Conservation (phyloP, 2,113 vertebrate species). For the Prietella phreatophila region DNA sequence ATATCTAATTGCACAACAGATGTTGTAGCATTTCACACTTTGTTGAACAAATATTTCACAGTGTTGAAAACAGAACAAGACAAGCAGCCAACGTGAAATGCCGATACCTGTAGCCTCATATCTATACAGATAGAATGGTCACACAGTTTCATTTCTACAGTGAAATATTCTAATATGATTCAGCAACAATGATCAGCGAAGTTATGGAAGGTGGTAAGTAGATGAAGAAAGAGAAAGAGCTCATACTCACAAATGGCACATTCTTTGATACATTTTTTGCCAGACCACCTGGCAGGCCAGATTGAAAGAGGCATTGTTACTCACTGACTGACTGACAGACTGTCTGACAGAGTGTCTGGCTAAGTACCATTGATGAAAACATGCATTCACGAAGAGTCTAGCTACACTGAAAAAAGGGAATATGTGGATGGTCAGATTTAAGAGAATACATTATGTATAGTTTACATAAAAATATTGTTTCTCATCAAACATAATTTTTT, state of each 20-base stretch:
- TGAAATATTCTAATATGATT: neutral
- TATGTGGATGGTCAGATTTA: neutral
- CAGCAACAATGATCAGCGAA: neutral
- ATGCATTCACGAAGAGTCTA: neutral
- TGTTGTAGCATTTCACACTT: conserved; percentile 56
- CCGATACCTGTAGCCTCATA: conserved; percentile 44
- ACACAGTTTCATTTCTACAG: conserved; percentile 17
- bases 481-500: neutral
- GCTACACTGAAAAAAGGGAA: neutral
- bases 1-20: conserved; percentile 58
- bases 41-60: conserved; percentile 56
- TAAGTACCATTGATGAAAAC: neutral
- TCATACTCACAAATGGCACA: neutral
- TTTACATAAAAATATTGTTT: neutral
- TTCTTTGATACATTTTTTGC: neutral
- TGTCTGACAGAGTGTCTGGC: neutral
- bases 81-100: conserved; percentile 20
- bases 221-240: conserved; percentile 13
- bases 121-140: conserved; percentile 31
- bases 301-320: neutral
- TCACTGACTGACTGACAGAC: neutral
- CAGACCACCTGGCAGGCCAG: neutral
- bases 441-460: neutral
- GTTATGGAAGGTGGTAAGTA: neutral
- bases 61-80: conserved; percentile 33